A percentile compares a stretch with the other conserved stretches of the same genome.
These are phyloP conservation scores for Nymphalis urticae DNA, from an alignment of 2,888 invertebrate species.

Conservation along the genomic window DNA sequence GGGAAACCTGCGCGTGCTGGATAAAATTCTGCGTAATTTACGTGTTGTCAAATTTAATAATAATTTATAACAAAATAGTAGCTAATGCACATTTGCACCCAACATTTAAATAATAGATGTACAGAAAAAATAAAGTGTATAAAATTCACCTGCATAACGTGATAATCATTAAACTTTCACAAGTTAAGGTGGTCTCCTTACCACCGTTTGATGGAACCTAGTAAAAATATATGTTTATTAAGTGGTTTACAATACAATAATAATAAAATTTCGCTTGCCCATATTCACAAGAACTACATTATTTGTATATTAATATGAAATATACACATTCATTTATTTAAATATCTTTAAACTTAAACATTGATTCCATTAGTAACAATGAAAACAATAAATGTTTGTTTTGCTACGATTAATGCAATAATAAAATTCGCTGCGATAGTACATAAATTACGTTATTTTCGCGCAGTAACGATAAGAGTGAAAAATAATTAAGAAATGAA, in stretches of 20 bases:
- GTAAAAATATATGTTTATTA: constrained; percentile 2
- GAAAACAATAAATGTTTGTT: constrained; percentile 11
- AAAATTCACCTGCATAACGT: constrained; percentile 35
- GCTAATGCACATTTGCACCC: too few species aligned
- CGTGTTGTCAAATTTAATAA: not conserved
- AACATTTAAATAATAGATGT: not conserved
- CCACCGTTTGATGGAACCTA: constrained; percentile 30
- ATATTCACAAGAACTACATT: not conserved
- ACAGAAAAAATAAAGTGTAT: not conserved
- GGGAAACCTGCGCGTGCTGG: too few species aligned
- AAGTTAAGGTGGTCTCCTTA: not conserved
- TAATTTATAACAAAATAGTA: not conserved
- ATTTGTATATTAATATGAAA: not conserved
- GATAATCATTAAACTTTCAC: constrained; percentile 18
- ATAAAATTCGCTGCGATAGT: constrained; percentile 22
- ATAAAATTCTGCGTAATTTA: too few species aligned
- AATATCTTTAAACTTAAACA: not conserved
- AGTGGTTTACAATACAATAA: too few species aligned
- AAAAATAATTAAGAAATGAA: not conserved
- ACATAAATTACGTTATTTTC: constrained; percentile 1
- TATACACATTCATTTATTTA: not conserved
- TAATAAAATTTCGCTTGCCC: constrained; percentile 1
- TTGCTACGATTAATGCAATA: not conserved
- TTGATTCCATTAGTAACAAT: not conserved
- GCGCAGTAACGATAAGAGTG: not conserved